These are phyloP conservation scores for Pseudois nayaur DNA, from an alignment of 2,113 vertebrate genomes.

Conservation along the genomic window DNA sequence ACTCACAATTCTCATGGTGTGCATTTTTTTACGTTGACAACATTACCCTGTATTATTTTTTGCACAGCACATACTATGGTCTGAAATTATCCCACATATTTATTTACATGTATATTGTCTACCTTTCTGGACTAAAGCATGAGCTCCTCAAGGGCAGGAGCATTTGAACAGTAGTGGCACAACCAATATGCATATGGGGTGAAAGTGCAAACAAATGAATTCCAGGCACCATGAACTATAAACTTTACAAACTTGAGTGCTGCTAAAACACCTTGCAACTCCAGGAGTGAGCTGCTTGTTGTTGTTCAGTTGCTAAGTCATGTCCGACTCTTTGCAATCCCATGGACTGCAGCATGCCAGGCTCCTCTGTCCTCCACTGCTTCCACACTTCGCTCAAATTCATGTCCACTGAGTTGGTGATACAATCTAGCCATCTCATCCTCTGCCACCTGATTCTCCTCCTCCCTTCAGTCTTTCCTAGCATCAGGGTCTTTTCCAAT, in stretches of 20 bases:
- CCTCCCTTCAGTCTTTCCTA: background rate
- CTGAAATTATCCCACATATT: background rate
- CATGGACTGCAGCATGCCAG: background rate
- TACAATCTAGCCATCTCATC: background rate
- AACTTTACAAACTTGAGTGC: background rate
- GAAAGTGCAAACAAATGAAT: background rate
- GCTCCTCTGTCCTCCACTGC: background rate
- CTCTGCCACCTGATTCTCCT: background rate
- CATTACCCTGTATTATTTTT: background rate
- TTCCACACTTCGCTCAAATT: background rate
- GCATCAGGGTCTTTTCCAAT: background rate
- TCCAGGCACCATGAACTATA: background rate
- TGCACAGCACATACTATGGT: accelerated
- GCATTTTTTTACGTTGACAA: background rate
- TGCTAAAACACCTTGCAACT: background rate
- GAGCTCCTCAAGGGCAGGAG: background rate
- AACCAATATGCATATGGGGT: accelerated
- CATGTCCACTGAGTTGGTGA: background rate
- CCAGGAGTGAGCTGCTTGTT: background rate
- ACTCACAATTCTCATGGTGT: background rate
- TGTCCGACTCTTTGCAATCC: background rate
- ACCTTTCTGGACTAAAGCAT: background rate
- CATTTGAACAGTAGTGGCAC: background rate
- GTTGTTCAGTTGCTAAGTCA: background rate
- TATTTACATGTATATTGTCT: background rate